Base-by-base conservation (phyloP, 2,888 invertebrate species). In the Megaustenia siamemsis region DNA sequence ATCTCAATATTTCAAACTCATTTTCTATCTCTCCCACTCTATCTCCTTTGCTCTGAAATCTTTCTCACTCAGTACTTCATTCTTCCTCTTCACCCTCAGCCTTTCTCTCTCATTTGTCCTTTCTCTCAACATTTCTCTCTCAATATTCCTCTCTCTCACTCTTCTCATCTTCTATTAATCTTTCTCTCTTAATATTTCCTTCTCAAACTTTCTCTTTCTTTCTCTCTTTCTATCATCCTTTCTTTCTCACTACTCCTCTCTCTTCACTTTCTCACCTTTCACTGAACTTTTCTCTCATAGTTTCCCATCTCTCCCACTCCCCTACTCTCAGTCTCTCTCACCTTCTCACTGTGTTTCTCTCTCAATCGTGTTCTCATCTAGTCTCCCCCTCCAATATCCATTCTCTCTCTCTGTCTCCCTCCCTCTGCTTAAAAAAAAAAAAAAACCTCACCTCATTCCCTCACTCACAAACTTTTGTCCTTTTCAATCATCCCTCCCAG, bases 271-370 rank as follows among this genome's bases (percentile, higher is more conserved):
- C 40, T 32, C 45, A 12, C 45, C 15, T 18, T 43, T 76, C n/a
- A n/a, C n/a, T n/a, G n/a, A n/a, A n/a, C n/a, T n/a, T n/a, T n/a
- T n/a, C n/a, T n/a, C n/a, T n/a, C 53, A 45, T 49, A 24, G 6
- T 49, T 49, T 76, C 18, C 40, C 45, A 45, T 18, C 24, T 43
- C n/a, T 28, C 24, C 24, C 24, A 12, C 32, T 38, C 28, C 53
- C 28, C 15, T 15, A 38, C 28, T 24, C 6, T 45, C 12, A 21
- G 12, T 15, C 15, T 12, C 21, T 40, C n/a, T n/a, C n/a, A n/a
- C n/a, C n/a, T n/a, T 79, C 2, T 60, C 63, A 2, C 49, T 79
- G n/a, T 60, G 8, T 79, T 63, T 79, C 24, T 69, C 69, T 81
- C 43, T 81, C 63, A 32, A 12, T 79, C 63, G 15, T 24, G 10